Conservation (phyloP, 2,113 vertebrate genomes). For the Pica pica region DNA sequence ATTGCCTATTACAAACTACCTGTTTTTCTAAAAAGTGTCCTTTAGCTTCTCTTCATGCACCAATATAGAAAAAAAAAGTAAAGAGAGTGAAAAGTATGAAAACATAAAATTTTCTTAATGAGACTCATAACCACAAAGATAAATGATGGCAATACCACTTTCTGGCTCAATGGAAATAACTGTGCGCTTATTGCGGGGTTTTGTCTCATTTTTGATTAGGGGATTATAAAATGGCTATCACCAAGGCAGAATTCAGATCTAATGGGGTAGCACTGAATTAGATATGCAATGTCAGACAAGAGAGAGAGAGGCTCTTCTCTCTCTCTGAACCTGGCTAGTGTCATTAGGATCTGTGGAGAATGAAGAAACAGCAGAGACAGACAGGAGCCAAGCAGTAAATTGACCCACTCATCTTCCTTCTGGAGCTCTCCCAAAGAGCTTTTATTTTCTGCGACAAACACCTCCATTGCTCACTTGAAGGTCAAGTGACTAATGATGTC, state of each 20-base stretch:
- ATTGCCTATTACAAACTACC: background rate
- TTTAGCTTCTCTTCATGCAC: background rate
- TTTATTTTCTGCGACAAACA: background rate
- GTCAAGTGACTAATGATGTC: background rate
- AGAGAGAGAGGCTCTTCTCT: background rate
- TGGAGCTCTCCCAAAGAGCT: constrained; percentile 25
- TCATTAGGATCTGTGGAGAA: background rate
- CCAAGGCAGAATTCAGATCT: background rate
- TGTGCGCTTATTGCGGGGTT: background rate
- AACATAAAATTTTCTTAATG: background rate
- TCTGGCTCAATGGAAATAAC: background rate
- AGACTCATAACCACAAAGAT: background rate
- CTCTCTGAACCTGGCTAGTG: background rate
- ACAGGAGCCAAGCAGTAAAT: constrained; percentile 36
- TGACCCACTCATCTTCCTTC: constrained; percentile 23
- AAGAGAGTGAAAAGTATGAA: background rate
- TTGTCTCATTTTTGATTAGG: background rate
- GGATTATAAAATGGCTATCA: background rate
- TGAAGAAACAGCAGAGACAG: constrained; percentile 19
- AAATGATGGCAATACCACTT: background rate
- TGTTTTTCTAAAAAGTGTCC: background rate
- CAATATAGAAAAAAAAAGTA: background rate
- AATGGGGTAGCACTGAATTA: background rate
- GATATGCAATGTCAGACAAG: background rate
- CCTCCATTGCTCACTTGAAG: constrained; percentile 40